These are phyloP conservation scores for Amphiura filiformis DNA, from an alignment of 35 echinoderm and acorn worm genomes.

Conservation along the genomic window DNA sequence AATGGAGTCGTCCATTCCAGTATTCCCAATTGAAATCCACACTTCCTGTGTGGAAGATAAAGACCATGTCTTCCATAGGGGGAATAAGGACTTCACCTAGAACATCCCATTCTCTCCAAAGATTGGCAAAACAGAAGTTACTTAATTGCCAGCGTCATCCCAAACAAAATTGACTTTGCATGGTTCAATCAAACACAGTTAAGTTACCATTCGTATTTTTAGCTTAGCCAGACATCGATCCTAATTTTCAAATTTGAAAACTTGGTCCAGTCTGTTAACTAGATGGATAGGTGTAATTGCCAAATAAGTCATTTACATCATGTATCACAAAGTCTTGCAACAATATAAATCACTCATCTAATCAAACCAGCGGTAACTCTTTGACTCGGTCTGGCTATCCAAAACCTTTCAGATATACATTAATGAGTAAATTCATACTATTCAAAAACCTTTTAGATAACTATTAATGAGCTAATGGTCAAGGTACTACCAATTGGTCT, in stretches of 20 bases:
- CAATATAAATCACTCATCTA: neutral
- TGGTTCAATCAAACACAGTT: neutral
- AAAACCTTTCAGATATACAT: neutral
- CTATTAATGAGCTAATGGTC: neutral
- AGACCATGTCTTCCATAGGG: too few species aligned
- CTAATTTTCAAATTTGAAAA: slow-evolving; percentile 10
- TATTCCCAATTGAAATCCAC: too few species aligned
- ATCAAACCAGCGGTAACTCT: neutral
- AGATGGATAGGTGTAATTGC: neutral
- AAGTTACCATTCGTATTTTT: neutral
- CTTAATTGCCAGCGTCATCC: neutral
- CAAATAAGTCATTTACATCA: neutral
- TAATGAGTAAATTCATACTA: neutral
- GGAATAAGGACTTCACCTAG: too few species aligned
- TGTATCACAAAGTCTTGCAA: neutral
- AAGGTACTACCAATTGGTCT: neutral
- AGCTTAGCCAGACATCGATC: neutral
- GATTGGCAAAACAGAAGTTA: neutral
- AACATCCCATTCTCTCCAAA: too few species aligned
- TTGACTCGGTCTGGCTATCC: neutral
- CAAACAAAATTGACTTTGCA: neutral
- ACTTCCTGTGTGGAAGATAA: too few species aligned
- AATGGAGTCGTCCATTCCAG: too few species aligned
- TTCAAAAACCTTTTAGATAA: neutral
- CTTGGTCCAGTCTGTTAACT: neutral